Evolutionary conservation across 2,113 vertebrate genomes (phyloP), one percentile per base, ranked within the genome.

Genomic region (Pseudopipra pipra): DNA sequence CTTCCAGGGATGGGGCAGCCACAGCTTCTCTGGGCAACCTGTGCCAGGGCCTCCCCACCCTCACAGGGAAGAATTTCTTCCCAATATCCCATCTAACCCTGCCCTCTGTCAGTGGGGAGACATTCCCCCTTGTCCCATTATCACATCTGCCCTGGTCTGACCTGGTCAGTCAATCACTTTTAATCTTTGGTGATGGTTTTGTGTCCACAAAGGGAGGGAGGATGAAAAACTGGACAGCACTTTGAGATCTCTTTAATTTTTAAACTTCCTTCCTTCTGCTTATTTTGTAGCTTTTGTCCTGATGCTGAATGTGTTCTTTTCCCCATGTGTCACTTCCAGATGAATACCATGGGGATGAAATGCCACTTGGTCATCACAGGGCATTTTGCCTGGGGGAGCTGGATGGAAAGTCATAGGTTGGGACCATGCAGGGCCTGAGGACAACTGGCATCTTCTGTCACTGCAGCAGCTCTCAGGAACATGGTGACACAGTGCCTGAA

Each of bases 201-300:
- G 49, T 37, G 52, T 65, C 51, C 10, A 2, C 52, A 25, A 11
- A 46, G 68, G 47, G 76, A 82, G 68, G 35, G 23, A 72, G 46
- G 49, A 86, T 56, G 76, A 77, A 78, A 85, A 89, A 61, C 52
- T 41, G 68, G 75, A 96, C 90, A 93, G 89, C 71, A 72, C 73
- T 88, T 93, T 0, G 5, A 74, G 54, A 79, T 85, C 62, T 93
- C 83, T 97, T 97, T 90, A 97, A 96, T 95, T 95, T 96, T 97
- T 97, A 92, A 97, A 76, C 94, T 94, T 96, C 92, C 92, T 93
- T 43, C 35, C 35, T 93, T 87, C 80, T 93, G 95, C 94, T 97
- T 90, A 71, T 95, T 78, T 88, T 56, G 55, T 58, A 58, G 63
- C 86, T 93, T 95, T 96, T 88, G 66, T 74, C 87, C 89, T 75